phyloP scores from a whole-genome alignment of 1,140 invertebrate species.

The Monomorium pharaonis region DNA sequence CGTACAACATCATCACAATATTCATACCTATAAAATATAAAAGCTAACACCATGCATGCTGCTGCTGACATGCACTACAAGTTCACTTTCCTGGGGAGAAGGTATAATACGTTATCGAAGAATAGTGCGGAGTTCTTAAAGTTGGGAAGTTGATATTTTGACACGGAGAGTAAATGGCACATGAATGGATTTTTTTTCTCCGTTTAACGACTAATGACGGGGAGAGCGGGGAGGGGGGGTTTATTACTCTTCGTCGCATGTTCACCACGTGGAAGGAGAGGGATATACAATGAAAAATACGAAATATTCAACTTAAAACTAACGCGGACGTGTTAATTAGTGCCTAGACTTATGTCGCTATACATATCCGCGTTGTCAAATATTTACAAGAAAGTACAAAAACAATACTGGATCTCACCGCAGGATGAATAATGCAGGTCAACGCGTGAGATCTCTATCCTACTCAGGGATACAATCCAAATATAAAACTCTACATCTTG shows the following conservation, averaged over 20 bases:
- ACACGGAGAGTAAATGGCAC: constrained; percentile 78
- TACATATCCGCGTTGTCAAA: constrained; percentile 5
- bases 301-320: constrained; percentile 24
- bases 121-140: constrained; percentile 62
- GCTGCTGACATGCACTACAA: constrained; percentile 42
- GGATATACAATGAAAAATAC: constrained; percentile 17
- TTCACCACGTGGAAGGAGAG: not conserved
- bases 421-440: not conserved
- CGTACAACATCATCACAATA: constrained; percentile 78
- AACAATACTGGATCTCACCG: constrained; percentile 39
- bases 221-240: not conserved
- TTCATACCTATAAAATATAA: constrained; percentile 77
- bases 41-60: constrained; percentile 75
- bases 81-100: constrained; percentile 10
- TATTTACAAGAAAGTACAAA: constrained; percentile 47
- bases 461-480: constrained; percentile 1
- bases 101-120: constrained; percentile 50
- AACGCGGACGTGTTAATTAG: constrained; percentile 10
- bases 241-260: not conserved
- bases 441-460: not conserved
- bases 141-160: constrained; percentile 70
- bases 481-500: constrained; percentile 36
- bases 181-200: constrained; percentile 73
- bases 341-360: constrained; percentile 32
- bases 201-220: constrained; percentile 49